These are phyloP conservation scores for Hippocampus guttulatus DNA, from an alignment of 2,113 vertebrate species.

Conservation along the genomic window DNA sequence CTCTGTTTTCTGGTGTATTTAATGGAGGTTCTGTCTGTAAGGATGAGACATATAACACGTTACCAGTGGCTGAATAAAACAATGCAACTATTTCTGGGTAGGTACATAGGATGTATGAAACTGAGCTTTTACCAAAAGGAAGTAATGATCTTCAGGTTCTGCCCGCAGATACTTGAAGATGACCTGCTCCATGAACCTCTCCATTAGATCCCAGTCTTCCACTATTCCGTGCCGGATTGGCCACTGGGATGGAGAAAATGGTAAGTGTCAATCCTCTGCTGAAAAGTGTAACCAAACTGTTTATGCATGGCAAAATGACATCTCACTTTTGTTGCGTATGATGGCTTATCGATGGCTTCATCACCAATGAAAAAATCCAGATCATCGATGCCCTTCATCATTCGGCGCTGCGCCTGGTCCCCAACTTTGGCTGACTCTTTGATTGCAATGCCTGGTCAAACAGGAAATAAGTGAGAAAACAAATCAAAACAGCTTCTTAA, in stretches of 20 bases:
- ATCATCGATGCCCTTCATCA: slow-evolving; percentile 97
- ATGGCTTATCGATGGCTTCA: slow-evolving; percentile 98
- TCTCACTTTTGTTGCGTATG: slow-evolving; percentile 90
- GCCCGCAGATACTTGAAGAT: slow-evolving; percentile 99
- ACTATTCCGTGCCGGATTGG: slow-evolving; percentile 97
- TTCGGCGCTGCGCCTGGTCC: slow-evolving; percentile 93
- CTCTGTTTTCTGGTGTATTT: slow-evolving; percentile 97
- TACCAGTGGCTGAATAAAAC: not conserved
- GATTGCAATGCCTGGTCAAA: slow-evolving; percentile 88
- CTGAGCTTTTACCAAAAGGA: slow-evolving; percentile 83
- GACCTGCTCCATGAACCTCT: slow-evolving; percentile 98
- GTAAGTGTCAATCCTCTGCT: not conserved
- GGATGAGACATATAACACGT: not conserved
- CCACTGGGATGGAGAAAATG: slow-evolving; percentile 73
- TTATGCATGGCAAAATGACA: not conserved
- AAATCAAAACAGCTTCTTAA: not conserved
- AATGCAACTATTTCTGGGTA: not conserved
- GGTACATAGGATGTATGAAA: too few species aligned
- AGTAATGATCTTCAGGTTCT: slow-evolving; percentile 98
- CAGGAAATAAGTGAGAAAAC: not conserved
- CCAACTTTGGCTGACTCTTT: slow-evolving; percentile 98
- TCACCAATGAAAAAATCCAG: slow-evolving; percentile 98
- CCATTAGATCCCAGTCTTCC: slow-evolving; percentile 99
- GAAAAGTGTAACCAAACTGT: accelerated
- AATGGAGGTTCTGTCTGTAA: slow-evolving; percentile 93